These are phyloP conservation scores for Frankliniella fusca DNA, from an alignment of 2,888 invertebrate species.

Conservation along the genomic window DNA sequence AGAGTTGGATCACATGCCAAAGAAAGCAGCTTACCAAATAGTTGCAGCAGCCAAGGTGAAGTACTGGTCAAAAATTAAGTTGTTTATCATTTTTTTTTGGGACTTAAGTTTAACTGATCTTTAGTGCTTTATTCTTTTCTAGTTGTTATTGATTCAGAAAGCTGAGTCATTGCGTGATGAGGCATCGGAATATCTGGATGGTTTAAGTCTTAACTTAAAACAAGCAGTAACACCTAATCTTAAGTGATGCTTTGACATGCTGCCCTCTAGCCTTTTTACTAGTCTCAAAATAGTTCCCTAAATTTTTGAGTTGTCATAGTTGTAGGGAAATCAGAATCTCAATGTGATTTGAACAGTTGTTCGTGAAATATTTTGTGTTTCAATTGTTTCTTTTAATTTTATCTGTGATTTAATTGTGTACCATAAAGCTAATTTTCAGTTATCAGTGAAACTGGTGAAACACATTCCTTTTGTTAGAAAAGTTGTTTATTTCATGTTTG, in stretches of 20 bases:
- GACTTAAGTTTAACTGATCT: not conserved
- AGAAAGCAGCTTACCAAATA: constrained; percentile 71
- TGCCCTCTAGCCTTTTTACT: too few relatives aligned
- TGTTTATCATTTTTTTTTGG: constrained; percentile 30
- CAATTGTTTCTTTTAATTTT: not conserved
- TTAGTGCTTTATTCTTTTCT: constrained; percentile 42
- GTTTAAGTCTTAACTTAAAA: constrained; percentile 43
- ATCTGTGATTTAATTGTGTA: too few relatives aligned
- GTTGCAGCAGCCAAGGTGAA: constrained; percentile 80
- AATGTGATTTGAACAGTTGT: not conserved
- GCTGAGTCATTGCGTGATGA: constrained; percentile 83
- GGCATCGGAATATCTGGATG: constrained; percentile 68
- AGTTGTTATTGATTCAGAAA: constrained; percentile 78
- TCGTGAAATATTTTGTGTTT: not conserved
- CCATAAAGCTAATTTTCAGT: too few relatives aligned
- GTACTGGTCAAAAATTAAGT: not conserved
- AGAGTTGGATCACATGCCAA: constrained; percentile 65
- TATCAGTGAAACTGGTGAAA: too few relatives aligned
- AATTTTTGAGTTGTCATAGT: not conserved
- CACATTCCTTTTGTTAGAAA: too few relatives aligned
- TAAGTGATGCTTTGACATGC: too few relatives aligned
- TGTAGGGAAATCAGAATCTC: not conserved
- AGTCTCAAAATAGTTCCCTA: not conserved
- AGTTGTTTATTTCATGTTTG: too few relatives aligned
- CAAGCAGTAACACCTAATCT: not conserved